A percentile compares a stretch with the other conserved stretches of the same genome.
These are phyloP conservation scores for Psammodynastes pulverulentus DNA, from an alignment of 2,113 vertebrate genomes.

Conservation along the genomic window DNA sequence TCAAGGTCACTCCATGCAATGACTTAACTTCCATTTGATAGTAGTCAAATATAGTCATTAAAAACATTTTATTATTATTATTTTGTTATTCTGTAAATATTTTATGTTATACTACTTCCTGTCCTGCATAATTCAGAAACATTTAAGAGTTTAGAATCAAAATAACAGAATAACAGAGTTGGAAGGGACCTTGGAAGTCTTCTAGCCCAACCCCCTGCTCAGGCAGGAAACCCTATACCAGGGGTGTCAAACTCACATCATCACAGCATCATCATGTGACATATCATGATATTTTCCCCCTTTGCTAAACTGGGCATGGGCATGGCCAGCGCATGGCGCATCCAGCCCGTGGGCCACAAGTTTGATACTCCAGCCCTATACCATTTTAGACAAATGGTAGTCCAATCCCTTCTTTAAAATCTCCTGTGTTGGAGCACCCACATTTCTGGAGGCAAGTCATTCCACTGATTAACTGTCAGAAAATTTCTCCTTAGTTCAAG, in stretches of 20 bases:
- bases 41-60: background rate
- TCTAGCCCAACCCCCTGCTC: background rate
- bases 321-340: too few species aligned
- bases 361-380: background rate
- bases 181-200: background rate
- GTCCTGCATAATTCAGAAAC: background rate
- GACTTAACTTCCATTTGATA: background rate
- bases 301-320: too few species aligned
- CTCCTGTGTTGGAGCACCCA: background rate
- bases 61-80: background rate
- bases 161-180: background rate
- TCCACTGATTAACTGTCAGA: background rate
- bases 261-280: too few species aligned
- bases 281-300: too few species aligned
- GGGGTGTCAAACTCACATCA: too few species aligned
- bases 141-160: background rate
- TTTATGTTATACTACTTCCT: background rate
- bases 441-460: background rate
- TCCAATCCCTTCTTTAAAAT: background rate
- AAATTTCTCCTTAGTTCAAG: background rate
- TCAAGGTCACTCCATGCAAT: background rate
- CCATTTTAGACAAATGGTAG: background rate
- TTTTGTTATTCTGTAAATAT: background rate
- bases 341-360: too few species aligned
- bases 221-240: background rate